Conservation (phyloP, 2,797 vertebrate genomes). For the Craterocephalus amniculus region DNA sequence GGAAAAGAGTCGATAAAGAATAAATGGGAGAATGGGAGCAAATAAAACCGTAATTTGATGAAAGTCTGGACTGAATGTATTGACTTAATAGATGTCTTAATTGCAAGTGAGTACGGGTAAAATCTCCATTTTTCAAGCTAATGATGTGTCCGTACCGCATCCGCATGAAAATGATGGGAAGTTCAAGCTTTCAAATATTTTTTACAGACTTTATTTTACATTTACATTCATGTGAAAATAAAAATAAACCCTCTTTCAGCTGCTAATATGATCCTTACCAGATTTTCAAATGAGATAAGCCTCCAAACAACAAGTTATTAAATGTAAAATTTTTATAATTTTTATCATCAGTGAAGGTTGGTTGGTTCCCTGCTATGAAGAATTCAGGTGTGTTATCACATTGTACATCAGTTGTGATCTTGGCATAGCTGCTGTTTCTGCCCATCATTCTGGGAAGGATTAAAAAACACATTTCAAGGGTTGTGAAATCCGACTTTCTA, state of each 20-base stretch:
- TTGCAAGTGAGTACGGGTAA: slow-evolving; percentile 6
- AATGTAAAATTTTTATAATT: not conserved
- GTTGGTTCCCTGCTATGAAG: not conserved
- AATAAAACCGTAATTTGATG: slow-evolving; percentile 38
- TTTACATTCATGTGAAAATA: not conserved
- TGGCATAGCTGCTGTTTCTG: too few relatives aligned
- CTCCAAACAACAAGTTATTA: too few relatives aligned
- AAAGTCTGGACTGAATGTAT: slow-evolving; percentile 21
- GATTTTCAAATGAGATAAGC: too few relatives aligned
- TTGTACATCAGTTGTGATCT: not conserved
- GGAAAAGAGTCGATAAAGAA: slow-evolving; percentile 10
- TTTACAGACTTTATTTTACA: not conserved
- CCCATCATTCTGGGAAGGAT: too few relatives aligned
- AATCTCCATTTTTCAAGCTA: slow-evolving; percentile 15
- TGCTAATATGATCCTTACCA: too few relatives aligned
- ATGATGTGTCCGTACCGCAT: not conserved
- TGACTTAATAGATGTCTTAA: slow-evolving; percentile 37
- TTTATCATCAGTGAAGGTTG: not conserved
- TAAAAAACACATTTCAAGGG: too few relatives aligned
- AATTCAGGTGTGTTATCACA: not conserved
- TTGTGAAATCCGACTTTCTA: too few relatives aligned
- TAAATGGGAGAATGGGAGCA: slow-evolving; percentile 30
- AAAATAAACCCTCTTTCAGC: not conserved
- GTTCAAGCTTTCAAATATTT: slow-evolving; percentile 5
- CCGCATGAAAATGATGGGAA: slow-evolving; percentile 8